Evolutionary conservation across 1,140 invertebrate species (phyloP), one percentile per base, ranked within the genome.

Genomic region (Bactericera cockerelli): DNA sequence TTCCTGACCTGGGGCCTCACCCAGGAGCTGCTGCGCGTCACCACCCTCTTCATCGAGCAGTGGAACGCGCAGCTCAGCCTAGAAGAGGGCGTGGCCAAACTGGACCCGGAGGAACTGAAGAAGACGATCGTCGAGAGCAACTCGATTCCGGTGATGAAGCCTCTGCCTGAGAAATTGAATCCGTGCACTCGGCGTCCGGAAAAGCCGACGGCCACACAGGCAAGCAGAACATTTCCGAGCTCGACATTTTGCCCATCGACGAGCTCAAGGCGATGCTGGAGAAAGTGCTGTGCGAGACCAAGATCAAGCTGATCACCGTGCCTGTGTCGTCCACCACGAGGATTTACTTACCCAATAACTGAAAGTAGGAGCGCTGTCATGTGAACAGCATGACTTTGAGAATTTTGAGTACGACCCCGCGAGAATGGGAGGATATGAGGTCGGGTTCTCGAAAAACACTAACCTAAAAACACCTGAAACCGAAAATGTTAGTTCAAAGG

Each of bases 301-400:
- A 49, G 19, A 49, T 49, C 22, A 49, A 49, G 22, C 22, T 49
- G 22, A 49, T 49, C 22, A 49, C 22, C 19, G 42, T 49, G 22
- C 42, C 42, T 6, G 42, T 49, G n/a, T 19, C n/a, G 6, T 49
- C 42, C 4, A 49, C 42, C 4, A 49, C 42, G 42, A 49, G 42
- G 22, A 49, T 49, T 19, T 49, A 49, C 22, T 49, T 49, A 49
- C 42, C 42, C n/a, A 49, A 49, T 49, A 31, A 31, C 28, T 31
- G 28, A 31, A n/a, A n/a, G n/a, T n/a, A n/a, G n/a, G n/a, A n/a
- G n/a, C n/a, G n/a, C n/a, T n/a, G n/a, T n/a, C n/a, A n/a, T n/a
- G n/a, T n/a, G n/a, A n/a, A n/a, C n/a, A n/a, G n/a, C n/a, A n/a
- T n/a, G n/a, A n/a, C n/a, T n/a, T n/a, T n/a, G n/a, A n/a, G n/a